phyloP scores from a whole-genome alignment of 2,888 invertebrate genomes.

The Heteromurus nitidus region DNA sequence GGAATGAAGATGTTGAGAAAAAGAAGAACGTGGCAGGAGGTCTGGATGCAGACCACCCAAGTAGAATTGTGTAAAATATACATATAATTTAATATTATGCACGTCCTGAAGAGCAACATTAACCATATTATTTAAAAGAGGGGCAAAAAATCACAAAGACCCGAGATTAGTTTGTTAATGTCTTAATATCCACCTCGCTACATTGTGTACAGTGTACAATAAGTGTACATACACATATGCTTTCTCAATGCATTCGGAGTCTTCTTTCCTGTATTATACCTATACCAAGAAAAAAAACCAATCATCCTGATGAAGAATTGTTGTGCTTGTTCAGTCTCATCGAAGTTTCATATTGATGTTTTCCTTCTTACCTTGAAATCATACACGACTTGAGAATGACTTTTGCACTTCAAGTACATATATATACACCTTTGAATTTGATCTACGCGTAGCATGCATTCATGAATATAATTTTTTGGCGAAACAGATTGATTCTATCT shows the following conservation, averaged over 20 bases:
- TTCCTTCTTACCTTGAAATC: constrained; percentile 6
- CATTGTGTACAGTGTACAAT: constrained; percentile 46
- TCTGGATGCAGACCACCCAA: constrained; percentile 73
- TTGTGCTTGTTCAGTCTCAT: constrained; percentile 3
- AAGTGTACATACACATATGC: constrained; percentile 10
- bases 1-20: constrained; percentile 73
- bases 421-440: too few species aligned
- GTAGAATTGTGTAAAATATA: constrained; percentile 64
- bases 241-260: neutral
- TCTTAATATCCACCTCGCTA: constrained; percentile 70
- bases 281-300: too few species aligned
- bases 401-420: constrained; percentile 5
- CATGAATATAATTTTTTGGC: too few species aligned
- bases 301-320: too few species aligned
- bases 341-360: constrained; percentile 7
- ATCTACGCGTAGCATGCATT: constrained; percentile 21
- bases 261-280: neutral
- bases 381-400: constrained; percentile 16
- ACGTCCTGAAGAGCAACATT: constrained; percentile 63
- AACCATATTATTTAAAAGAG: constrained; percentile 64
- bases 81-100: constrained; percentile 66
- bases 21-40: constrained; percentile 73
- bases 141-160: constrained; percentile 64
- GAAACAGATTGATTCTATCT: constrained; percentile 18
- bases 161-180: constrained; percentile 73